Evolutionary conservation across 2,113 vertebrate species (phyloP).

Genomic region (Gorilla gorilla): DNA sequence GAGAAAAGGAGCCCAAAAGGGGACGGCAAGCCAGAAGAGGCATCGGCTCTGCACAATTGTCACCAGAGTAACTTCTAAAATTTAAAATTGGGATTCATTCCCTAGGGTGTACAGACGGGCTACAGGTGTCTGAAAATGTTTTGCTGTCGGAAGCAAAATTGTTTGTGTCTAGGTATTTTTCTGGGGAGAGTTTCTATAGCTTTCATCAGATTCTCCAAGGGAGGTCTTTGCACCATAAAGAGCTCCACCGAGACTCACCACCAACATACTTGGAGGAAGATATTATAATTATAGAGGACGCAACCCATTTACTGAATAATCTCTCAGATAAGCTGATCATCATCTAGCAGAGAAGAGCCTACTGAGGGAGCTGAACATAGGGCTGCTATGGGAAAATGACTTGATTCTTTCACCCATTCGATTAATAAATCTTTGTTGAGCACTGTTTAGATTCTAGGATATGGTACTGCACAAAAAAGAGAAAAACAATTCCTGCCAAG

Average conservation of each 20-base stretch:
- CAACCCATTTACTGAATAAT: background rate
- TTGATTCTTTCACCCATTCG: background rate
- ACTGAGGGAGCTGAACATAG: background rate
- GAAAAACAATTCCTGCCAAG: background rate
- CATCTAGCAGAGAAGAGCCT: background rate
- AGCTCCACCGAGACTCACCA: background rate
- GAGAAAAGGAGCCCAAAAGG: background rate
- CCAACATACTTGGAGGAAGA: background rate
- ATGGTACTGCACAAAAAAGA: background rate
- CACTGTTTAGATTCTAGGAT: background rate
- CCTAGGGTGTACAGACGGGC: too few relatives aligned
- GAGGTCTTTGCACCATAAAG: background rate
- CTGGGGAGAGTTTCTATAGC: background rate
- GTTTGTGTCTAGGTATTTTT: background rate
- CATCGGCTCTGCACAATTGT: background rate
- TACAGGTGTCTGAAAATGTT: background rate
- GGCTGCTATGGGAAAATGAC: too few relatives aligned
- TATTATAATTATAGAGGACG: background rate
- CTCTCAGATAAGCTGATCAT: background rate
- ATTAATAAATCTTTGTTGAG: background rate
- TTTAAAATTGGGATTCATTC: background rate
- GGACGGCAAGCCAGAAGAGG: background rate
- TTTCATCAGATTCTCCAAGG: background rate
- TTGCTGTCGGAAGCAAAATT: background rate
- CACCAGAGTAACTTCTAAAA: background rate